Percentiles rank a stretch among this genome's conserved stretches.
phyloP scores from a whole-genome alignment of 2,113 vertebrate species.

The Eubucco bourcierii region DNA sequence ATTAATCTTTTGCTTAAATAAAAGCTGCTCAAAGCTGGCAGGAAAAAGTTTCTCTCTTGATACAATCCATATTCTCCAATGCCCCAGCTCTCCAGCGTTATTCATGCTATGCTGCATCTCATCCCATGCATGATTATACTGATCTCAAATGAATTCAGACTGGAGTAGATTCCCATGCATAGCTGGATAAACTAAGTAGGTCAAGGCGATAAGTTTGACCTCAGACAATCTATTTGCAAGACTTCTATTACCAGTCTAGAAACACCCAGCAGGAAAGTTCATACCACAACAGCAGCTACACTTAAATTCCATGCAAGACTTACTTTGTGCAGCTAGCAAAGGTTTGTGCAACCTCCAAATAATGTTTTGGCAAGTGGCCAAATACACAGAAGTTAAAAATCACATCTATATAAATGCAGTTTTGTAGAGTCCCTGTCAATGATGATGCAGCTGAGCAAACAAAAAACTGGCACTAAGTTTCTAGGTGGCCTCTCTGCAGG shows the following conservation, averaged over 20 bases:
- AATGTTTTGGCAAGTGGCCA: background rate
- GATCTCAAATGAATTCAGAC: background rate
- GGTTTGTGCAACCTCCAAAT: background rate
- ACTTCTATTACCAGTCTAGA: background rate
- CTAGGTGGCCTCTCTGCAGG: background rate
- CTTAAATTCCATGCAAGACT: background rate
- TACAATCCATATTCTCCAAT: background rate
- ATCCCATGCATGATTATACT: background rate
- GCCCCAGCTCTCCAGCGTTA: background rate
- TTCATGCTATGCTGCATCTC: background rate
- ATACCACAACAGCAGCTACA: background rate
- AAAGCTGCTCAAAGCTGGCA: background rate
- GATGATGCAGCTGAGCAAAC: background rate
- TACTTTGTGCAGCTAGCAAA: background rate
- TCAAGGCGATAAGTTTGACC: slow-evolving; percentile 10
- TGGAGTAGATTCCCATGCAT: background rate
- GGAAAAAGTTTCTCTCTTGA: background rate
- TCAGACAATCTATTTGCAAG: background rate
- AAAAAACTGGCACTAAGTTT: background rate
- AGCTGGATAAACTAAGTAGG: slow-evolving; percentile 16
- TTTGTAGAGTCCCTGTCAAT: background rate
- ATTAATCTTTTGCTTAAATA: background rate
- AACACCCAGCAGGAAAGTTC: background rate
- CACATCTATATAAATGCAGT: background rate
- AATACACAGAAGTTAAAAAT: background rate